A percentile compares a stretch with the other conserved stretches of the same genome.
Evolutionary conservation across 1,140 invertebrate species (phyloP).

Genomic region (Magallana ariakensis): DNA sequence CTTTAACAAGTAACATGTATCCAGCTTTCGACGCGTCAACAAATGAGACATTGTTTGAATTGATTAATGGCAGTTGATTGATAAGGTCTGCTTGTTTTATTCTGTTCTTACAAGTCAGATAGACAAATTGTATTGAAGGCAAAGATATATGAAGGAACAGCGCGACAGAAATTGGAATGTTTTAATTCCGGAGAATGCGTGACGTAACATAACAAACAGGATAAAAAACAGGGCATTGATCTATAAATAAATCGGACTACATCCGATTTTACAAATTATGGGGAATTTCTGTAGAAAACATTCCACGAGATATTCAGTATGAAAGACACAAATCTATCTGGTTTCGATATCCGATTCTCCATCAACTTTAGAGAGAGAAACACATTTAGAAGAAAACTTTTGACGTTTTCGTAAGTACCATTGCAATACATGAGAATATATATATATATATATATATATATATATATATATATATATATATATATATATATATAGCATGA

Average conservation of each 20-base stretch:
- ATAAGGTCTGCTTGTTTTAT: background rate
- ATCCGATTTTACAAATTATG: conserved; percentile 16
- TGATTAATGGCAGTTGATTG: background rate
- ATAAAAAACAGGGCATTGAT: background rate
- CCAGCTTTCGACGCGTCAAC: background rate
- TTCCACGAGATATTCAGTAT: conserved; percentile 2
- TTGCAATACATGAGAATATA: too few relatives aligned
- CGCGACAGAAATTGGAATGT: background rate
- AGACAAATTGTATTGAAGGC: background rate
- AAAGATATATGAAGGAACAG: background rate
- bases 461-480: too few relatives aligned
- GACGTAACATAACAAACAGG: background rate
- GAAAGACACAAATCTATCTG: background rate
- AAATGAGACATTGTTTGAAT: background rate
- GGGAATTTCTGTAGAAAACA: background rate
- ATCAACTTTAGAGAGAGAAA: background rate
- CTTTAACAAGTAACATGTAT: too few relatives aligned
- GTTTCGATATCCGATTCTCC: background rate
- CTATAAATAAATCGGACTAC: background rate
- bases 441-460: too few relatives aligned
- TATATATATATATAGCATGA: too few relatives aligned
- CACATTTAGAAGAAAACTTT: background rate
- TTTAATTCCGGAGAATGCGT: background rate
- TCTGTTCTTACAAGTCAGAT: background rate
- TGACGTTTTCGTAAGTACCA: background rate